Conservation (phyloP, 2,113 vertebrate genomes). For the Siniperca chuatsi region DNA sequence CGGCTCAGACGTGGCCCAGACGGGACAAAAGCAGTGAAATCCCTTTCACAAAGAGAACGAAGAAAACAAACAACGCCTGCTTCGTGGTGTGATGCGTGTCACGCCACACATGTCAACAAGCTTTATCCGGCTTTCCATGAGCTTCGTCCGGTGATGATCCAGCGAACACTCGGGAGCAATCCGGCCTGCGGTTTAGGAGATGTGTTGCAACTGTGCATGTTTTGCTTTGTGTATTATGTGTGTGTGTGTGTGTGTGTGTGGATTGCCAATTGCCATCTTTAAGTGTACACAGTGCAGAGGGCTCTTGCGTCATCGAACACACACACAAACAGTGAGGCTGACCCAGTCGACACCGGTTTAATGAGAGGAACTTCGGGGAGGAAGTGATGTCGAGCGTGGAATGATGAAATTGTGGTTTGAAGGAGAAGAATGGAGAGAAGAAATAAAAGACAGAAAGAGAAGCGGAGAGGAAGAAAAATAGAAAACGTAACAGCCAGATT, state of each 20-base stretch:
- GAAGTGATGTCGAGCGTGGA: constrained; percentile 21
- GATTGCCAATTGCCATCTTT: not conserved
- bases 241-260: not conserved
- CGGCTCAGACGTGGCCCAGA: no score
- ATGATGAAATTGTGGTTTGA: not conserved
- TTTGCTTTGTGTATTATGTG: not conserved
- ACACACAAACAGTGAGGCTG: not conserved
- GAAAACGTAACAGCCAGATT: not conserved
- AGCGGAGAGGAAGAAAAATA: not conserved
- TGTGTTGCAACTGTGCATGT: no score
- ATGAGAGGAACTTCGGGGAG: not conserved
- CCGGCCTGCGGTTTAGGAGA: no score
- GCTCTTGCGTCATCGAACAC: constrained; percentile 5
- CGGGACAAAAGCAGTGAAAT: no score
- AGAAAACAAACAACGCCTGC: no score
- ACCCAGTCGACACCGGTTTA: not conserved
- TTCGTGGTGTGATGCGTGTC: no score
- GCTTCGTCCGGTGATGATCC: no score
- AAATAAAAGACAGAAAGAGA: not conserved
- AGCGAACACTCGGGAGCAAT: no score
- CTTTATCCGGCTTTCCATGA: no score
- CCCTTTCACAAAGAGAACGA: no score
- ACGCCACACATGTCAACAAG: no score
- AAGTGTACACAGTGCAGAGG: not conserved
- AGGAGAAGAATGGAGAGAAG: not conserved